Conservation (phyloP, 2,888 invertebrate genomes). For the Chymomyza amoena region DNA sequence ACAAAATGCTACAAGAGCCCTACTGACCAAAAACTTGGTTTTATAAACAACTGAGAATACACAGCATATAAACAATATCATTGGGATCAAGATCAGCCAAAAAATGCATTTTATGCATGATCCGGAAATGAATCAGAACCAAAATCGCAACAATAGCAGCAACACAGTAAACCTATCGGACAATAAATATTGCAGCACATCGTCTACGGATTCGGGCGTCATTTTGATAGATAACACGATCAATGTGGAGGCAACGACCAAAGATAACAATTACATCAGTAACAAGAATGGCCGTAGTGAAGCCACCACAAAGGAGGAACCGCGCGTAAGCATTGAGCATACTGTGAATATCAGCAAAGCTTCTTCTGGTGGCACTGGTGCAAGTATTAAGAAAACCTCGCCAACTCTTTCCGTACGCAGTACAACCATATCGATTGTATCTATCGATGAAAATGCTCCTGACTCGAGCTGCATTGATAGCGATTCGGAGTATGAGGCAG, state of each 20-base stretch:
- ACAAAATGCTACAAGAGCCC: background rate
- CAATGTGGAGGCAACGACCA: slow-evolving; percentile 31
- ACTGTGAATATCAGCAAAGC: slow-evolving; percentile 44
- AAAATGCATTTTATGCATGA: slow-evolving; percentile 65
- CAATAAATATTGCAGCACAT: slow-evolving; percentile 67
- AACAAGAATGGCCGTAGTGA: slow-evolving; percentile 16
- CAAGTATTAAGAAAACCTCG: slow-evolving; percentile 40
- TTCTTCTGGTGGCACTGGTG: slow-evolving; percentile 12
- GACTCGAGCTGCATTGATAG: slow-evolving; percentile 76
- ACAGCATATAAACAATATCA: background rate
- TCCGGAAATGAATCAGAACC: slow-evolving; percentile 51
- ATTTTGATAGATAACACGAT: slow-evolving; percentile 68
- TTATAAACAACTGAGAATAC: background rate
- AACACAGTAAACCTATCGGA: slow-evolving; percentile 44
- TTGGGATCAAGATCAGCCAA: background rate
- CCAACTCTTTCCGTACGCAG: slow-evolving; percentile 75
- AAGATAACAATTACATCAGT: slow-evolving; percentile 32
- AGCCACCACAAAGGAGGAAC: slow-evolving; percentile 7
- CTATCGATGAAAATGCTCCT: slow-evolving; percentile 75
- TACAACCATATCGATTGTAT: slow-evolving; percentile 74
- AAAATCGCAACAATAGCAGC: slow-evolving; percentile 14
- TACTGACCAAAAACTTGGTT: background rate
- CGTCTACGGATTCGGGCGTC: slow-evolving; percentile 76
- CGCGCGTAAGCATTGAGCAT: slow-evolving; percentile 60
- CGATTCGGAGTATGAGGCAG: slow-evolving; percentile 69